Evolutionary conservation across 2,113 vertebrate species (phyloP), one percentile per base, ranked within the genome.

Genomic region (Rhinolophus sinicus): DNA sequence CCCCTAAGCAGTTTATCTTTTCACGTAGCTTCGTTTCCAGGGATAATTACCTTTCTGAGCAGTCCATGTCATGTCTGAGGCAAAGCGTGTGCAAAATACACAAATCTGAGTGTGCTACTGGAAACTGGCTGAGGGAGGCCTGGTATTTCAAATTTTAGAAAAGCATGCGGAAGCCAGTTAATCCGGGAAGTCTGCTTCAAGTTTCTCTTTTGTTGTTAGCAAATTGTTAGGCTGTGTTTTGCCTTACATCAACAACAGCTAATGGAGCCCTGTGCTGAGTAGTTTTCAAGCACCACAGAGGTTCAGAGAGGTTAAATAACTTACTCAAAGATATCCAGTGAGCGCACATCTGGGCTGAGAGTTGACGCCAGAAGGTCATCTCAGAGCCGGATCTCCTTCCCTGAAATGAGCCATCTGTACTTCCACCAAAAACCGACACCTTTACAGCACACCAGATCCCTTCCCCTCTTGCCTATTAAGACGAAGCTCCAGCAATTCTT

Each of bases 1-100:
- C 95, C 94, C 75, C 62, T 94, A 97, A 96, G 94, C 78, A 95
- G 92, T 98, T 97, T 95, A 97, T 96, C 94, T 97, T 97, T 89
- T 81, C 82, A 69, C 5, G 60, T 86, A 95, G 95, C 95, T 96
- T 93, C 69, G 89, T 93, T 94, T 90, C 78, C 92, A 86, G 76
- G 80, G 93, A 95, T 97, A 97, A 96, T 96, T 96, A 96, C 97
- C 58, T 96, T 96, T 18, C 78, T 64, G 73, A 90, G 67, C 50
- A 81, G 33, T 52, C 72, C 8, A 14, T 89, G 62, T 56, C 97
- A 92, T 50, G 47, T 67, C 73, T 5, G 0, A 96, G 62, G 86
- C 62, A 67, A 88, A 78, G 38, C 2, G 14, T 72, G 60, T 75
- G 40, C 60, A 93, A 93, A 88, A 73, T 81, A 72, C 18, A 62